These are phyloP conservation scores for Seriola quinqueradiata DNA, from an alignment of 2,113 vertebrate genomes.

Conservation along the genomic window DNA sequence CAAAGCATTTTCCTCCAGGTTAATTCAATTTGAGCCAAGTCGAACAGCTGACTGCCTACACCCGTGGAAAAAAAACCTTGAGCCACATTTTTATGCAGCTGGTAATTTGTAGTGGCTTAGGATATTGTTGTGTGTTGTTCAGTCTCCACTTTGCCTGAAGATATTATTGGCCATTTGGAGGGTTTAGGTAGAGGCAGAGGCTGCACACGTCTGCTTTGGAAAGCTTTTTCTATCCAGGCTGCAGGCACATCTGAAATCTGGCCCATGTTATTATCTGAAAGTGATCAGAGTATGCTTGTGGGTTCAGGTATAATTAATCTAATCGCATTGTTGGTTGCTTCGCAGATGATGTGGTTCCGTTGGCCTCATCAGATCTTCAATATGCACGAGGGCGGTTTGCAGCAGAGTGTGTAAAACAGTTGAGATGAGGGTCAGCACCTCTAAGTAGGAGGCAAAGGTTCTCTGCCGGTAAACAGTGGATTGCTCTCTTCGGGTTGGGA, in stretches of 20 bases:
- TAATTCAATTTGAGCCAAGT: constrained; percentile 26
- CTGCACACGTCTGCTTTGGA: not conserved
- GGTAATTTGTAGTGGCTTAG: too few relatives aligned
- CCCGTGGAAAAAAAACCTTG: not conserved
- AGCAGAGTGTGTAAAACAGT: too few relatives aligned
- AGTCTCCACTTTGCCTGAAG: not conserved
- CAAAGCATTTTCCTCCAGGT: constrained; percentile 41
- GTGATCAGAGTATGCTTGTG: not conserved
- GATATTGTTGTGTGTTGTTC: not conserved
- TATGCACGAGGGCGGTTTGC: too few relatives aligned
- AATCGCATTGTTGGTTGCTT: not conserved
- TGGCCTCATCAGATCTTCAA: too few relatives aligned
- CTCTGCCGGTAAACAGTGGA: too few relatives aligned
- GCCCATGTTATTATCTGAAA: too few relatives aligned
- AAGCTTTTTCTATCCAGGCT: not conserved
- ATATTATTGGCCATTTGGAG: not conserved
- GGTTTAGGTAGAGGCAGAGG: not conserved
- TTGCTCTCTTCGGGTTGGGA: too few relatives aligned
- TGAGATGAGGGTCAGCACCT: too few relatives aligned
- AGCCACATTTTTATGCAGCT: not conserved
- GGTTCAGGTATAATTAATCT: not conserved
- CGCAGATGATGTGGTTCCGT: too few relatives aligned
- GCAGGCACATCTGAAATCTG: too few relatives aligned
- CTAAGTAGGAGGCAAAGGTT: too few relatives aligned
- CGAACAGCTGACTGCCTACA: accelerated